phyloP scores from a whole-genome alignment of 2,797 vertebrate genomes.

The Melanotaenia parkinsoni region DNA sequence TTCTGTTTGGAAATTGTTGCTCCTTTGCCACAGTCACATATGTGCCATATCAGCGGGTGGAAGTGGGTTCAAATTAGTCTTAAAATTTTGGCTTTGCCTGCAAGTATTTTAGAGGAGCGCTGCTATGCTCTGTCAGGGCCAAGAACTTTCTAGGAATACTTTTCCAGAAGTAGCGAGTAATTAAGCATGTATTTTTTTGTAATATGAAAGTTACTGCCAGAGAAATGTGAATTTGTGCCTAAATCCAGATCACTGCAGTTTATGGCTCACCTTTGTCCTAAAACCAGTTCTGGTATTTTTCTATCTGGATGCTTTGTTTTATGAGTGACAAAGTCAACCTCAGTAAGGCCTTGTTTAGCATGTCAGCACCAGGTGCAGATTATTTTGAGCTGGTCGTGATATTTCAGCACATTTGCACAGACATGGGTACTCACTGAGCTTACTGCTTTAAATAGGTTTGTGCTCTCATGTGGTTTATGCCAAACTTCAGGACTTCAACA shows the following conservation, averaged over 20 bases:
- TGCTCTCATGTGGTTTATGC: conserved; percentile 74
- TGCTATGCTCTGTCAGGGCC: conserved; percentile 37
- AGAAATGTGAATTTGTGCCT: conserved; percentile 3
- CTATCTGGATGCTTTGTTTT: conserved; percentile 69
- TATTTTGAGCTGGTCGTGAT: conserved; percentile 81
- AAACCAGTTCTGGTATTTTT: conserved; percentile 49
- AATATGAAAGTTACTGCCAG: neutral
- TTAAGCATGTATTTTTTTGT: conserved; percentile 5
- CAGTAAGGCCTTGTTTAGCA: conserved; percentile 66
- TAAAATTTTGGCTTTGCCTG: conserved; percentile 46
- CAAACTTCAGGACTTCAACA: conserved; percentile 66
- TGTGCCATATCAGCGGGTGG: conserved; percentile 48
- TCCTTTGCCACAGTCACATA: conserved; percentile 28
- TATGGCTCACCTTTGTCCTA: conserved; percentile 28
- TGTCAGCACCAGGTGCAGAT: conserved; percentile 83
- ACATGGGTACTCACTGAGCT: conserved; percentile 70
- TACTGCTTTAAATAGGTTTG: conserved; percentile 80
- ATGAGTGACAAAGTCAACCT: conserved; percentile 73
- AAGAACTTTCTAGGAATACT: conserved; percentile 62
- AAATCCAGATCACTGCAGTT: conserved; percentile 16
- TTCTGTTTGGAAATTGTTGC: conserved; percentile 11
- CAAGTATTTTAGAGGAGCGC: conserved; percentile 20
- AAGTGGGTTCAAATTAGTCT: conserved; percentile 13
- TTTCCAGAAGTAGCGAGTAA: conserved; percentile 35
- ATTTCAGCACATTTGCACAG: conserved; percentile 82